These are phyloP conservation scores for Pangasius krempfi DNA, from an alignment of 2,797 vertebrate species.

Conservation along the genomic window DNA sequence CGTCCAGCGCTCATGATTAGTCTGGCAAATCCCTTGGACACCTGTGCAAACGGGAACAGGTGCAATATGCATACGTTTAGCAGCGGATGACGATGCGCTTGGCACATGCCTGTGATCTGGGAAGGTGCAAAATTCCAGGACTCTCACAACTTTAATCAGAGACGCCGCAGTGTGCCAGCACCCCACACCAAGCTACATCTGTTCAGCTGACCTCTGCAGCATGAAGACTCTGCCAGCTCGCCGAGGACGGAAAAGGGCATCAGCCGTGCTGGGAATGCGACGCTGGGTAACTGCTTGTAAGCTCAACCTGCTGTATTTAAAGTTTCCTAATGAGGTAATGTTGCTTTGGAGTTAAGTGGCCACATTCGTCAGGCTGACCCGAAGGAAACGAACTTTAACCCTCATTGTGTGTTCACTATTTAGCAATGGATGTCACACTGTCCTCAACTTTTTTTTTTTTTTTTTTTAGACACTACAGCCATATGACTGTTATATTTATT, in stretches of 20 bases:
- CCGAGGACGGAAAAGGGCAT: constrained; percentile 53
- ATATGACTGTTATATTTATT: neutral
- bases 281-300: constrained; percentile 43
- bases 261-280: constrained; percentile 37
- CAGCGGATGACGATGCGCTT: constrained; percentile 45
- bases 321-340: constrained; percentile 23
- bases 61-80: constrained; percentile 52
- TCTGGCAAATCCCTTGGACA: constrained; percentile 40
- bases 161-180: constrained; percentile 47
- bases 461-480: neutral
- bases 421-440: neutral
- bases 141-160: constrained; percentile 60
- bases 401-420: neutral
- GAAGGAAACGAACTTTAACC: constrained; percentile 9
- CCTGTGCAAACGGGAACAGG: constrained; percentile 51
- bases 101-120: constrained; percentile 35
- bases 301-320: constrained; percentile 44
- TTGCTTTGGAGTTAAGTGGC: neutral
- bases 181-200: constrained; percentile 61
- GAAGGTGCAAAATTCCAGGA: constrained; percentile 54
- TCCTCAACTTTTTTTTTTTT: no score
- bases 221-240: constrained; percentile 37
- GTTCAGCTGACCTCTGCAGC: constrained; percentile 57
- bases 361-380: neutral
- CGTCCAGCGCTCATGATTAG: constrained; percentile 12